These are phyloP conservation scores for Leuciscus idus DNA, from an alignment of 2,113 vertebrate genomes.

Conservation along the genomic window DNA sequence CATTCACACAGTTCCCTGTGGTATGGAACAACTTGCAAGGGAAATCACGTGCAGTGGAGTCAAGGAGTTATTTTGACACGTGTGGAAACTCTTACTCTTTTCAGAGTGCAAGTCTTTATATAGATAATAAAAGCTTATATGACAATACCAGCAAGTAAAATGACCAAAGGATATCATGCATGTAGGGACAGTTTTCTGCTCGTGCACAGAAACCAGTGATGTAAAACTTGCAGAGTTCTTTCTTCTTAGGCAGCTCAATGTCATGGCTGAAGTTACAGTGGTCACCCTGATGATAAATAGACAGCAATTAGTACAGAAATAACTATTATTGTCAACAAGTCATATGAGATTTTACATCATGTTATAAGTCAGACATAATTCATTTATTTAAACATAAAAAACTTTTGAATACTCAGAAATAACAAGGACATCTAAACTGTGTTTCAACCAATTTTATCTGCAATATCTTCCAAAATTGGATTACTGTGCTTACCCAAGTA, in stretches of 20 bases:
- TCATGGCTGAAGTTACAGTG: conserved; percentile 98
- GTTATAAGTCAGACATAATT: not conserved
- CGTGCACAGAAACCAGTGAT: conserved; percentile 93
- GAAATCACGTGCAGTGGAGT: conserved; percentile 83
- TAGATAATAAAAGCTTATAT: not conserved
- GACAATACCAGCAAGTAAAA: not conserved
- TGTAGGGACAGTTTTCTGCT: conserved; percentile 93
- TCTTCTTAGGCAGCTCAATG: conserved; percentile 92
- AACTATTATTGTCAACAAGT: not conserved
- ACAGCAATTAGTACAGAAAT: conserved; percentile 20
- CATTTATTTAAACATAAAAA: not conserved
- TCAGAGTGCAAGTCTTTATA: not conserved
- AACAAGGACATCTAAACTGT: not conserved
- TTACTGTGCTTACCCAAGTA: conserved; percentile 84
- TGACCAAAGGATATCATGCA: conserved; percentile 94
- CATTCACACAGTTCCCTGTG: conserved; percentile 94
- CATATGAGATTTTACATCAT: not conserved
- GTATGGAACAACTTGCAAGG: conserved; percentile 96
- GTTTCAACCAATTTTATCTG: not conserved
- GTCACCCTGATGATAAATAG: conserved; percentile 80
- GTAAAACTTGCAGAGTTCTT: conserved; percentile 97
- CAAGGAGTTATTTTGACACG: conserved; percentile 71
- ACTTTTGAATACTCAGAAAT: not conserved
- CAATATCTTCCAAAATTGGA: not conserved
- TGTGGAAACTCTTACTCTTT: not conserved